phyloP scores from a whole-genome alignment of 2,888 invertebrate genomes.

The Phasia obesa region DNA sequence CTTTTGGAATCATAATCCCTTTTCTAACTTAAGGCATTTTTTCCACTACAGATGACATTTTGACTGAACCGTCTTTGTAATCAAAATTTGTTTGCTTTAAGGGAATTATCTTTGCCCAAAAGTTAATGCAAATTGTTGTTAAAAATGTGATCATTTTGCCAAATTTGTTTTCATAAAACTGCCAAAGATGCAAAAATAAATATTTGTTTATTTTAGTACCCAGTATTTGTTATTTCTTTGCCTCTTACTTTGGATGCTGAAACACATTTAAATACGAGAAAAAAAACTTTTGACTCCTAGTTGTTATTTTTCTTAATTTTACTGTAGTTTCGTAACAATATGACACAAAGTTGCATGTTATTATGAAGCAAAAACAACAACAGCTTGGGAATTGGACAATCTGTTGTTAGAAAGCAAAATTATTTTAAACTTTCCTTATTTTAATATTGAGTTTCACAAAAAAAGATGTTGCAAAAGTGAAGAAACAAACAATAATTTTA shows the following conservation, averaged over 20 bases:
- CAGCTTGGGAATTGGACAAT: background rate
- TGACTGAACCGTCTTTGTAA: background rate
- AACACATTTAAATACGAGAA: background rate
- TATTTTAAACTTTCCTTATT: constrained; percentile 36
- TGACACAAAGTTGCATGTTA: constrained; percentile 24
- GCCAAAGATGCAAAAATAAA: constrained; percentile 15
- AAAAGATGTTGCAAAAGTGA: constrained; percentile 46
- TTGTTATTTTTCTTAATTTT: background rate
- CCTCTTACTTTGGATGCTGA: background rate
- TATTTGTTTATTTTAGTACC: background rate
- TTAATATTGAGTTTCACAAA: constrained; percentile 19
- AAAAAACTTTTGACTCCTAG: background rate
- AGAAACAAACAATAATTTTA: constrained; percentile 8
- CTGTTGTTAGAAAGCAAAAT: constrained; percentile 34
- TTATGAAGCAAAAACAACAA: background rate
- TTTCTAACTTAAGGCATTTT: background rate
- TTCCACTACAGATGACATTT: constrained; percentile 31
- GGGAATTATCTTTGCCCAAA: constrained; percentile 14
- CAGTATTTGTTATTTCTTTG: background rate
- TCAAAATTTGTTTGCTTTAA: constrained; percentile 36
- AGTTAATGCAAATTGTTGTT: background rate
- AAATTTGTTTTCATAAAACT: constrained; percentile 19
- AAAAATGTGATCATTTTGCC: background rate
- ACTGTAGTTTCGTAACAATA: constrained; percentile 23
- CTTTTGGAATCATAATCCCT: background rate